Conservation (phyloP, 2,113 vertebrate species). For the Tetrax tetrax region DNA sequence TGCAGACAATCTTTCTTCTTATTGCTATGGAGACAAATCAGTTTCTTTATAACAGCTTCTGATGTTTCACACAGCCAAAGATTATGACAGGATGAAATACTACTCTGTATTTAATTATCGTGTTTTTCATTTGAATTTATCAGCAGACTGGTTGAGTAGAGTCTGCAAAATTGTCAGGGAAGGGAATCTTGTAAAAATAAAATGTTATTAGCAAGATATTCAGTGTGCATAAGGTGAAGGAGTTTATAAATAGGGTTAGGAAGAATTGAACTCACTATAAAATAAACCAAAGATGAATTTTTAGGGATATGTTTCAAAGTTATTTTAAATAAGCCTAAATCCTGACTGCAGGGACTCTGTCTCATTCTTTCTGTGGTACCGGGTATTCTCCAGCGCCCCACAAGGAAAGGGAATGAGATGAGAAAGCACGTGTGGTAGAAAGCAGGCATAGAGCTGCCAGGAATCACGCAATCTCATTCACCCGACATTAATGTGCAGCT, state of each 20-base stretch:
- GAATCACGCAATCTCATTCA: not conserved
- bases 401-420: not conserved
- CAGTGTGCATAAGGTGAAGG: not conserved
- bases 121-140: conserved; percentile 67
- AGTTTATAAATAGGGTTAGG: conserved; percentile 19
- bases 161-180: conserved; percentile 55
- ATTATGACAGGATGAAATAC: not conserved
- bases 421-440: not conserved
- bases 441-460: not conserved
- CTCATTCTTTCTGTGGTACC: not conserved
- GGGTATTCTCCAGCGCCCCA: not conserved
- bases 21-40: not conserved
- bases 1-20: not conserved
- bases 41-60: conserved; percentile 4
- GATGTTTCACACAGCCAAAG: conserved; percentile 1
- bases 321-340: not conserved
- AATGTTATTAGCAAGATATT: conserved; percentile 21
- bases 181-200: conserved; percentile 70
- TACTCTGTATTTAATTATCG: conserved; percentile 56
- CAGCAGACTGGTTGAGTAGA: conserved; percentile 42
- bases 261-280: not conserved
- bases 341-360: not conserved
- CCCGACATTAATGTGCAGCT: not conserved
- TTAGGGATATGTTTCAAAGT: not conserved
- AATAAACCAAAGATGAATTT: not conserved